Evolutionary conservation across 2,888 invertebrate species (phyloP).

Genomic region (Drosophila silvestris): DNA sequence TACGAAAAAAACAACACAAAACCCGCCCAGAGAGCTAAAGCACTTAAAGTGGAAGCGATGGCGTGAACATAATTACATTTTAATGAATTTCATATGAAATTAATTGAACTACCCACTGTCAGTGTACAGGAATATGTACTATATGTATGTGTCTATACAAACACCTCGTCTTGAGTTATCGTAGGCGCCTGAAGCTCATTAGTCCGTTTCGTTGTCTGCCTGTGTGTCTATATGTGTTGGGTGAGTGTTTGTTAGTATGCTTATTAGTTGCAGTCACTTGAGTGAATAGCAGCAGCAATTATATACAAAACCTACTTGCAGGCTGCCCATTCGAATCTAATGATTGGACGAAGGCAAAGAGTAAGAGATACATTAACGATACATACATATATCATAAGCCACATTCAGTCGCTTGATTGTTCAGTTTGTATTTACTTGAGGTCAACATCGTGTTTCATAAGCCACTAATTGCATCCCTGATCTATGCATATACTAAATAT

Average conservation of each 20-base stretch:
- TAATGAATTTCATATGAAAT: constrained; percentile 3
- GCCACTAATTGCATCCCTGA: constrained; percentile 60
- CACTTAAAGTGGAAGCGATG: background rate
- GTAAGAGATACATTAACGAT: constrained; percentile 7
- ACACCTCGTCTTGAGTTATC: constrained; percentile 8
- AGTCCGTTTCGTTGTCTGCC: constrained; percentile 1
- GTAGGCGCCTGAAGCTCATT: constrained; percentile 18
- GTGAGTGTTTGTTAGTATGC: constrained; percentile 46
- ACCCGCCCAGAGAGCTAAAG: no score
- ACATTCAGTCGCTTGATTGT: constrained; percentile 26
- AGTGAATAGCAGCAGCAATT: constrained; percentile 33
- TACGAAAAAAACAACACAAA: background rate
- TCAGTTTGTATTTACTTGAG: constrained; percentile 44
- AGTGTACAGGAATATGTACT: background rate
- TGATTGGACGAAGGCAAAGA: background rate
- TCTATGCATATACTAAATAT: background rate
- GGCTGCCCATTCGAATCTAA: constrained; percentile 6
- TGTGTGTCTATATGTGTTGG: background rate
- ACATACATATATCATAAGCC: constrained; percentile 6
- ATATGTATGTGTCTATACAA: background rate
- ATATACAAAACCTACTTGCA: constrained; percentile 23
- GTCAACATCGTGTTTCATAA: constrained; percentile 66
- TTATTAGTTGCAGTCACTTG: constrained; percentile 58
- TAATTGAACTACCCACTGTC: constrained; percentile 29
- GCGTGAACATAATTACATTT: background rate